phyloP scores from a whole-genome alignment of 2,888 invertebrate species.

The Caradrina kadenii region DNA sequence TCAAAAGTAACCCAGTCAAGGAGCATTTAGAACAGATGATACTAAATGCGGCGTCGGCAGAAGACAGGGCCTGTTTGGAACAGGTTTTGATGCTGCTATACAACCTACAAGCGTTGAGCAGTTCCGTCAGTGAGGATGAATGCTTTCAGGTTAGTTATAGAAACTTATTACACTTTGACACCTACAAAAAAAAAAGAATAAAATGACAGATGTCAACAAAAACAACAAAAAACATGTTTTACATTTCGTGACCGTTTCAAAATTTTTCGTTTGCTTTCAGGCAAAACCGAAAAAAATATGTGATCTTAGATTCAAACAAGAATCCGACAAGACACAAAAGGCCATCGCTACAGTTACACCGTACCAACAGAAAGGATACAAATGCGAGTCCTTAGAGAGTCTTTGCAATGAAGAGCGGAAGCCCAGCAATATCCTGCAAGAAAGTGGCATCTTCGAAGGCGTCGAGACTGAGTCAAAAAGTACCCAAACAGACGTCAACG shows the following conservation, averaged over 20 bases:
- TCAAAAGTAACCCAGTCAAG: constrained; percentile 87
- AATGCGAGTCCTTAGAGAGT: constrained; percentile 86
- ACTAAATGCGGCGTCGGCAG: constrained; percentile 86
- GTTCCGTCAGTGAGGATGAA: constrained; percentile 90
- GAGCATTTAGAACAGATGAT: constrained; percentile 89
- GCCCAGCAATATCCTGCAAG: constrained; percentile 91
- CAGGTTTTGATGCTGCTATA: constrained; percentile 91
- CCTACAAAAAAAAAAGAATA: not conserved
- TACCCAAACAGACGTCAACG: constrained; percentile 91
- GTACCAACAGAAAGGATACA: constrained; percentile 88
- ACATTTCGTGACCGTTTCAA: constrained; percentile 25
- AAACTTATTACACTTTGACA: constrained; percentile 19
- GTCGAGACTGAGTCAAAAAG: constrained; percentile 86
- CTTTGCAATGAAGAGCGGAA: constrained; percentile 86
- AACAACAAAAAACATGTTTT: not conserved
- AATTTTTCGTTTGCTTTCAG: constrained; percentile 72
- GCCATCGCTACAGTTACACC: constrained; percentile 93
- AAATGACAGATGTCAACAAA: constrained; percentile 26
- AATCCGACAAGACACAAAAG: constrained; percentile 87
- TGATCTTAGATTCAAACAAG: constrained; percentile 83
- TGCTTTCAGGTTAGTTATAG: constrained; percentile 85
- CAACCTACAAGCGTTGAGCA: constrained; percentile 90
- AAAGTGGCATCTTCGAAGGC: constrained; percentile 94
- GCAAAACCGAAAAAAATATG: constrained; percentile 85
- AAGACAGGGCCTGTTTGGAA: constrained; percentile 91